Evolutionary conservation across 2,888 invertebrate genomes (phyloP).

Genomic region (Eupithecia exiguata): DNA sequence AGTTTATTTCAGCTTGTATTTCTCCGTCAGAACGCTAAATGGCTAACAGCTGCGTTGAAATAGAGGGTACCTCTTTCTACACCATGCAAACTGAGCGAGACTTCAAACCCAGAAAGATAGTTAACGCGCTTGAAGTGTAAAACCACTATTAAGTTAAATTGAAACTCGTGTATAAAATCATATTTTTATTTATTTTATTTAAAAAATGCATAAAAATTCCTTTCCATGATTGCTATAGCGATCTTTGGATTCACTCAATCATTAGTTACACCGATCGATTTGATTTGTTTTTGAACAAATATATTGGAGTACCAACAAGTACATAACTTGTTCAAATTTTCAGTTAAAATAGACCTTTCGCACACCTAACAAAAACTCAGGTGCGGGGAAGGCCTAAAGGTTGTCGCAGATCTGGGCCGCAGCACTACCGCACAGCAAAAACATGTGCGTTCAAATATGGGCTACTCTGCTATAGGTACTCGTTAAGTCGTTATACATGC

Average conservation of each 20-base stretch:
- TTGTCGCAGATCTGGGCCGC: not conserved
- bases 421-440: not conserved
- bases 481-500: no score
- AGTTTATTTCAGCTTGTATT: no score
- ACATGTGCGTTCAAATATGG: not conserved
- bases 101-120: not conserved
- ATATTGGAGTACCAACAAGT: not conserved
- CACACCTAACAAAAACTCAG: not conserved
- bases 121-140: no score
- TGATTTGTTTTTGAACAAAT: not conserved
- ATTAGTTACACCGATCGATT: not conserved
- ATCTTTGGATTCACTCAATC: slow-evolving; percentile 30
- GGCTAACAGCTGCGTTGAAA: no score
- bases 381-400: not conserved
- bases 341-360: slow-evolving; percentile 4
- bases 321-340: not conserved
- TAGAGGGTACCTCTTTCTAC: no score
- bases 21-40: no score
- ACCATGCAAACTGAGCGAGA: no score
- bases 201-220: slow-evolving; percentile 57
- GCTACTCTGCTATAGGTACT: no score
- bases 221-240: slow-evolving; percentile 43
- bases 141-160: no score
- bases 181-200: slow-evolving; percentile 43
- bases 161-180: slow-evolving; percentile 24